A percentile compares a stretch with the other conserved stretches of the same genome.
Evolutionary conservation across 2,113 vertebrate genomes (phyloP).

Genomic region (Leptocoma aspasia): DNA sequence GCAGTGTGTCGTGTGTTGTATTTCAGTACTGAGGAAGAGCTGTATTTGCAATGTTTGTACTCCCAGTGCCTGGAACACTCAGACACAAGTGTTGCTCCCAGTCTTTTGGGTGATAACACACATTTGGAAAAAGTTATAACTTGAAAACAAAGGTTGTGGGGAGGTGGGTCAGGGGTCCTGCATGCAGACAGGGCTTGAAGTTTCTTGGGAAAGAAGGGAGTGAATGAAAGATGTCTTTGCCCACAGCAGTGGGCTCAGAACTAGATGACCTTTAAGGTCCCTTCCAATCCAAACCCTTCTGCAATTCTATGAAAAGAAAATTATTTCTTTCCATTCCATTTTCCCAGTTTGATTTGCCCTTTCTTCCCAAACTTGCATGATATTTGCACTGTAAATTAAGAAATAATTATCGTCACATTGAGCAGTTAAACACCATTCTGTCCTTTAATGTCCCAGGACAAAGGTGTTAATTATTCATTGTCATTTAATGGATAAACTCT

Average conservation of each 20-base stretch:
- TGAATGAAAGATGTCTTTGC: not conserved
- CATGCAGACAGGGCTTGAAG: not conserved
- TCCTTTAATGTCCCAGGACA: conserved; percentile 48
- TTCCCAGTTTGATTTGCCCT: not conserved
- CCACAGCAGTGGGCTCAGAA: not conserved
- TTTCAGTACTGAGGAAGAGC: not conserved
- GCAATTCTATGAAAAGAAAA: not conserved
- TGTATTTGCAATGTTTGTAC: fast-evolving
- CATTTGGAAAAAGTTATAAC: not conserved
- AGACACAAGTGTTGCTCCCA: not conserved
- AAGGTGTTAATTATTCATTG: conserved; percentile 56
- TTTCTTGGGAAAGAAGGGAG: not conserved
- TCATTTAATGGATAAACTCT: conserved; percentile 49
- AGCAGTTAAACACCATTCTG: conserved; percentile 41
- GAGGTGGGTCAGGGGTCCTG: not conserved
- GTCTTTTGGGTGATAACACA: not conserved
- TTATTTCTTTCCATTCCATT: not conserved
- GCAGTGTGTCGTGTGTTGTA: not conserved
- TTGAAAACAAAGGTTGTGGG: not conserved
- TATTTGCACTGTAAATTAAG: not conserved
- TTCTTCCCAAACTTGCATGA: not conserved
- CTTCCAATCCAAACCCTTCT: not conserved
- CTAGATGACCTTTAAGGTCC: not conserved
- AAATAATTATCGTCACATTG: not conserved
- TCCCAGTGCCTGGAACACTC: not conserved